Evolutionary conservation across 2,888 invertebrate genomes (phyloP), one percentile per base, ranked within the genome.

Genomic region (Euphydryas editha): DNA sequence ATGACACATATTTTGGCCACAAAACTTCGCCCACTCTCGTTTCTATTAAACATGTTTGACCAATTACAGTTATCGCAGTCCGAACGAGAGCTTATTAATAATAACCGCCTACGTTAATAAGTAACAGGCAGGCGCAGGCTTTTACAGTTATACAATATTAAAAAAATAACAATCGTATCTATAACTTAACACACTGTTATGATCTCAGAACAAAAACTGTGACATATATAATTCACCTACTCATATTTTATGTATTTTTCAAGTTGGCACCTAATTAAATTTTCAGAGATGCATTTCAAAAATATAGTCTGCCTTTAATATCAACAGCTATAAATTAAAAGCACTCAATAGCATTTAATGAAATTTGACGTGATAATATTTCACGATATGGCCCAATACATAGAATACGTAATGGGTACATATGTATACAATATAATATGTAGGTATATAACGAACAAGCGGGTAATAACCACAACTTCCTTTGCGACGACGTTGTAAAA

Each of bases 51-150:
- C 59, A 62, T 24, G 71, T 68, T 63, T 65, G 67, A 71, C 69
- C 68, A 68, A 70, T 70, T 65, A 70, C 63, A 68, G 68, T 67
- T 67, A 66, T 64, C 62, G 24, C 39, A 62, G 44, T 55, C 49
- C 44, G 42, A 47, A 55, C 46, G 37, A 17, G 21, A 54, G 59
- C 59, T 59, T 59, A 44, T 65, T 59, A 39, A 65, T 59, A 59
- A 59, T 24, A 21, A 46, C 54, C 51, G 39, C 55, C 65, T 13
- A 37, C 57, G 20, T 20, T 3, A 51, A 15, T 15, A 21, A 15
- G 7, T 51, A 20, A 13, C 49, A 7, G 21, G 49, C 49, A 15
- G 7, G 21, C 49, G 18, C 49, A 7, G 21, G 49, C 49, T 51
- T 24, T 44, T 44, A 44, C 49, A 51, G 24, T 51, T 51, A 24